phyloP scores from a whole-genome alignment of 2,113 vertebrate genomes.

The Alethe castanea region DNA sequence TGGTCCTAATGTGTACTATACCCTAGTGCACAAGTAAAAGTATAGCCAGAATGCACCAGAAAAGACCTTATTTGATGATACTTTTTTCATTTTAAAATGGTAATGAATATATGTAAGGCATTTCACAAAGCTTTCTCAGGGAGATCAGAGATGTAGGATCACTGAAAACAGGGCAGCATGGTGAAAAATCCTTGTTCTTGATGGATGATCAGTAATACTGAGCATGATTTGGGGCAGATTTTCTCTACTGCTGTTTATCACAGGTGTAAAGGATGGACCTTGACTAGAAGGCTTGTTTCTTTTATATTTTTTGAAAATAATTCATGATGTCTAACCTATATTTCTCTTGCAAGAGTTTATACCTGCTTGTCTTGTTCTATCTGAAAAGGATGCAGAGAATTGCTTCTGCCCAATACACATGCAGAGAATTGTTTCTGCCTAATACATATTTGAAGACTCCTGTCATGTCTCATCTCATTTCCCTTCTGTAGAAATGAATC shows the following conservation, averaged over 20 bases:
- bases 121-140: not conserved
- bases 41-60: not conserved
- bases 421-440: not conserved
- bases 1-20: not conserved
- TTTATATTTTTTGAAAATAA: not conserved
- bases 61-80: not conserved
- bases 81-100: not conserved
- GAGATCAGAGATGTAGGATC: not conserved
- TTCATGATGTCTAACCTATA: not conserved
- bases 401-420: not conserved
- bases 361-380: not conserved
- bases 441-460: conserved; percentile 17
- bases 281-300: not conserved
- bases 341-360: not conserved
- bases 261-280: not conserved
- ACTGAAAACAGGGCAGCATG: not conserved
- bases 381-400: not conserved
- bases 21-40: not conserved
- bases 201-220: not conserved
- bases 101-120: not conserved
- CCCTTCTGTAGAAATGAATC: not conserved
- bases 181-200: not conserved
- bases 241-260: not conserved
- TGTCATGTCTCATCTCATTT: conserved; percentile 17
- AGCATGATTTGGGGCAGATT: not conserved